phyloP scores from a whole-genome alignment of 2,797 vertebrate species.

The Mareca penelope region DNA sequence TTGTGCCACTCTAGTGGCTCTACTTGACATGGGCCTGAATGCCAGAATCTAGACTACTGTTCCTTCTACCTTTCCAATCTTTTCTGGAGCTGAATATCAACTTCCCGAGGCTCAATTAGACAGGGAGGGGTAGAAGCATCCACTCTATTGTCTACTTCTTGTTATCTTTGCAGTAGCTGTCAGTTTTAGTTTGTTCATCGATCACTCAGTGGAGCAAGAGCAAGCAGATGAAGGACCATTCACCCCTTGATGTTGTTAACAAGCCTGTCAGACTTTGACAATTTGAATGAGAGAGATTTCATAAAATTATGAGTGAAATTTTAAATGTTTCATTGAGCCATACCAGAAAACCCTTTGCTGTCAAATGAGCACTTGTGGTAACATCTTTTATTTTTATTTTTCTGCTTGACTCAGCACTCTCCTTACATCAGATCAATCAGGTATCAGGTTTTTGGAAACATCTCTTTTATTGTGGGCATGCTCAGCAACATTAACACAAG shows the following conservation, averaged over 20 bases:
- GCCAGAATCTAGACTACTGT: not conserved
- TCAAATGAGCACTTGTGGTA: constrained; percentile 19
- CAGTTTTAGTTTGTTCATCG: constrained; percentile 63
- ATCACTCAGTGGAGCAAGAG: constrained; percentile 61
- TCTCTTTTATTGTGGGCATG: not conserved
- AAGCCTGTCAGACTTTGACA: constrained; percentile 63
- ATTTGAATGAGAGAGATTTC: constrained; percentile 59
- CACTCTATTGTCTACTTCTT: constrained; percentile 38
- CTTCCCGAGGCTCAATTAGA: constrained; percentile 3
- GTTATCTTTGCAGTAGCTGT: constrained; percentile 33
- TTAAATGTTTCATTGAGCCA: constrained; percentile 25
- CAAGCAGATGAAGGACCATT: constrained; percentile 62
- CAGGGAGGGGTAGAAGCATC: constrained; percentile 17
- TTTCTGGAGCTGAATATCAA: not conserved
- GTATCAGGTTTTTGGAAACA: not conserved
- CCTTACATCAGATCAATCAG: not conserved
- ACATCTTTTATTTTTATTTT: not conserved
- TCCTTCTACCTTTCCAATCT: not conserved
- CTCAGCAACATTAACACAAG: not conserved
- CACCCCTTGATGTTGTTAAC: constrained; percentile 59
- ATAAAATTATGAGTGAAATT: constrained; percentile 57
- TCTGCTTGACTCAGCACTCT: not conserved
- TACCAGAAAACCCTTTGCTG: constrained; percentile 50
- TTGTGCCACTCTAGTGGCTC: not conserved
- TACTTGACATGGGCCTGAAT: not conserved